Evolutionary conservation across 1,140 invertebrate species (phyloP).

Genomic region (Sycobia sp.): DNA sequence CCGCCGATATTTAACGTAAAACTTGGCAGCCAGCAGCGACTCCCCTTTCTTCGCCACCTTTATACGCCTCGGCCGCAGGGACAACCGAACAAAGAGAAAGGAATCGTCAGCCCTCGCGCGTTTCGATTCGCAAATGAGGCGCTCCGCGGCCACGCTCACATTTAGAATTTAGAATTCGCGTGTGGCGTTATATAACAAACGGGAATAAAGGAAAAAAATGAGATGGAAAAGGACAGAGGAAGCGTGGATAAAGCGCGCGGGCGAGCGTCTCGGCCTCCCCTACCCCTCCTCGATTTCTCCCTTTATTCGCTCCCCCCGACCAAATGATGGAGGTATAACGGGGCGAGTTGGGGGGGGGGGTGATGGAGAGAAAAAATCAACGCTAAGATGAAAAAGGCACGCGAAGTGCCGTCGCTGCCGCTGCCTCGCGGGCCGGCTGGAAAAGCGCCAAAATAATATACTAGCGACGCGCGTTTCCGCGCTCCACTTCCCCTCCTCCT

Average conservation of each 20-base stretch:
- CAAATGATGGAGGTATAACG: no score
- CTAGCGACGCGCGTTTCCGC: conserved; percentile 36
- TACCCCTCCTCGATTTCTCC: background rate
- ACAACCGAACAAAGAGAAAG: background rate
- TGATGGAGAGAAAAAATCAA: conserved; percentile 33
- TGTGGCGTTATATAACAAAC: no score
- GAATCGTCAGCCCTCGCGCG: background rate
- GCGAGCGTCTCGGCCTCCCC: background rate
- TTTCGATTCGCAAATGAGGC: conserved; percentile 15
- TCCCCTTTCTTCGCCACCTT: background rate
- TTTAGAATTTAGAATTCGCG: conserved; percentile 10
- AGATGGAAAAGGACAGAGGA: no score
- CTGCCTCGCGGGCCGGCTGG: conserved; percentile 52
- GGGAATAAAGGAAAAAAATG: no score
- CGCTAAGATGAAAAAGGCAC: conserved; percentile 50
- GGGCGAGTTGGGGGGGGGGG: conserved; percentile 28
- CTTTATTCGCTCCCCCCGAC: conserved; percentile 37
- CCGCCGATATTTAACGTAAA: conserved; percentile 19
- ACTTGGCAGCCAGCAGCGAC: conserved; percentile 25
- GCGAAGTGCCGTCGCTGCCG: no score
- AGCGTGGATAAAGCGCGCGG: background rate
- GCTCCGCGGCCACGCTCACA: background rate
- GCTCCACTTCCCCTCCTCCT: background rate
- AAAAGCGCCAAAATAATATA: conserved; percentile 56
- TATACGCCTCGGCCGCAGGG: background rate